phyloP scores from a whole-genome alignment of 2,888 invertebrate species.

The Andrena minutula region DNA sequence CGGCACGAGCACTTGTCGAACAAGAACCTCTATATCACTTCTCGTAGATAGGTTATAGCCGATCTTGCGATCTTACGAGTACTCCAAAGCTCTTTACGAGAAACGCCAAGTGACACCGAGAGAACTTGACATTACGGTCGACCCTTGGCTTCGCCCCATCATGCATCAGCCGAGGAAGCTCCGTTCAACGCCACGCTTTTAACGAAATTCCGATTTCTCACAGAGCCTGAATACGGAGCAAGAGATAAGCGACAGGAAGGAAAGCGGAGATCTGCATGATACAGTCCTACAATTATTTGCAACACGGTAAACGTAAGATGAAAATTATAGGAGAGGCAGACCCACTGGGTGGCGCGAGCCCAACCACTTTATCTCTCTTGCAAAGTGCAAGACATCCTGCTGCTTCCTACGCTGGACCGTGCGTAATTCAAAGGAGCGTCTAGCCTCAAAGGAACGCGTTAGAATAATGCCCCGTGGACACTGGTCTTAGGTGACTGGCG shows the following conservation, averaged over 20 bases:
- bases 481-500: neutral
- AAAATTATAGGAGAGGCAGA: slow-evolving; percentile 11
- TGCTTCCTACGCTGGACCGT: neutral
- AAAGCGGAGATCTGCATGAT: neutral
- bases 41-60: neutral
- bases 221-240: too few species aligned
- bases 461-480: slow-evolving; percentile 13
- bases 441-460: slow-evolving; percentile 9
- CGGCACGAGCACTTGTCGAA: neutral
- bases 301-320: neutral
- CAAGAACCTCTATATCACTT: slow-evolving; percentile 8
- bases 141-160: neutral
- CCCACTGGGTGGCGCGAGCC: neutral
- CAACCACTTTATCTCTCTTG: neutral
- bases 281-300: slow-evolving; percentile 7
- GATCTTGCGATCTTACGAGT: neutral
- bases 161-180: neutral
- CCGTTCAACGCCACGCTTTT: neutral
- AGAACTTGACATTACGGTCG: neutral
- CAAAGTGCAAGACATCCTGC: neutral
- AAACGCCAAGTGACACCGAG: neutral
- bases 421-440: slow-evolving; percentile 9
- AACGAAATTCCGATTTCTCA: too few species aligned
- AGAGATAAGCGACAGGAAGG: too few species aligned
- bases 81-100: neutral